Evolutionary conservation across 2,888 invertebrate species (phyloP), one percentile per base, ranked within the genome.

Genomic region (Megaustenia siamemsis): DNA sequence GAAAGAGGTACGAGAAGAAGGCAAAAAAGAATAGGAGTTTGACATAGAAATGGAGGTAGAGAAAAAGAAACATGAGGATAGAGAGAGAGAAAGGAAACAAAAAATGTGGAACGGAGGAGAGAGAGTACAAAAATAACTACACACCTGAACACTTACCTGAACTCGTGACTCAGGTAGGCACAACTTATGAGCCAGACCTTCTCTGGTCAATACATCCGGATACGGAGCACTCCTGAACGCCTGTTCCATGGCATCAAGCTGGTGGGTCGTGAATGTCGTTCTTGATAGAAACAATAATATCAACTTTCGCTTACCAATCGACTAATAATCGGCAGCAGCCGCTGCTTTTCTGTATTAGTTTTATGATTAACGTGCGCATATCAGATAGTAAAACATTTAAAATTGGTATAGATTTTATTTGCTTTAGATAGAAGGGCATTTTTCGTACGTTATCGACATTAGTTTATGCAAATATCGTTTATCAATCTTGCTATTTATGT

Each of bases 171-270:
- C 98, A 90, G 97, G 97, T 40, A 98, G 95, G 91, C 97, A 97
- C 82, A 98, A 95, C 93, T 98, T 97, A 69, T 98, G 95, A 78
- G 98, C 98, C 84, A 98, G 95, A 93, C 98, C 98, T 94, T 98
- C 98, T 85, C 98, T 95, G 1, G 98, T 98, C 92, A 98, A 98
- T 0, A 98, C 98, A 94, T 98, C 98, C 0, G 98, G 98, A 93
- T 98, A 98, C 0, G 98, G 98, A 0, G 98, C 98, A 56, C 98
- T 95, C 93, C 98, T 98, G 93, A 98, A 98, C 0, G 98, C 98
- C 73, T 97, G 95, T 93, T 98, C 98, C 91, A 98, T 94, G 92
- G 98, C 98, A 93, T 98, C 98, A 87, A 98, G 95, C 93, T 98
- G 98, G 93, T 97, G 98, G 0, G 98, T 97, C 8, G 98, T 98